These are phyloP conservation scores for Hirtodrosophila trivittata DNA, from an alignment of 2,888 invertebrate genomes.

Conservation along the genomic window DNA sequence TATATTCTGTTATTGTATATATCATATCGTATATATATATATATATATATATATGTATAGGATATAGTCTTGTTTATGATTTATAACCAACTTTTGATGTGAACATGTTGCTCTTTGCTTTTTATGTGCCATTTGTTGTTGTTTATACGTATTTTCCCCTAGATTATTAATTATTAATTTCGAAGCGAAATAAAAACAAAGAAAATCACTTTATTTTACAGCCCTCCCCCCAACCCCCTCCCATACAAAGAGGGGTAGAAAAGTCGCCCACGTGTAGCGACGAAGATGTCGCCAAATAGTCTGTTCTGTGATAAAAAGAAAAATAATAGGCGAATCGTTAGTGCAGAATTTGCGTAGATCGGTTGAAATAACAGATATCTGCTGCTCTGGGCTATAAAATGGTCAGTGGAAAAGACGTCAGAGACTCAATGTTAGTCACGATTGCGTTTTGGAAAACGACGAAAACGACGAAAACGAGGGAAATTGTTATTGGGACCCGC, in stretches of 20 bases:
- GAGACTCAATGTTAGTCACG: conserved; percentile 61
- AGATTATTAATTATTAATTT: conserved; percentile 65
- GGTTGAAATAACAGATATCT: conserved; percentile 4
- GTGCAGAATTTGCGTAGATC: background rate
- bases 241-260: background rate
- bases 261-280: conserved; percentile 28
- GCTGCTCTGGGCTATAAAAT: no score
- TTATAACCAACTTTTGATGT: conserved; percentile 72
- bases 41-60: conserved; percentile 24
- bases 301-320: conserved; percentile 37
- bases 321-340: conserved; percentile 1
- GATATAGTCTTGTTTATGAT: conserved; percentile 61
- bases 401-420: conserved; percentile 63
- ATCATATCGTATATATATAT: conserved; percentile 1
- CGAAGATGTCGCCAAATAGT: conserved; percentile 66
- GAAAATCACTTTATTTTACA: conserved; percentile 63
- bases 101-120: conserved; percentile 54
- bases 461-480: conserved; percentile 12
- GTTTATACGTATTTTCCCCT: background rate
- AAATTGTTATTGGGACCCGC: conserved; percentile 30
- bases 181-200: conserved; percentile 50
- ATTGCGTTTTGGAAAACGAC: conserved; percentile 28
- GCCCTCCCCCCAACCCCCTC: conserved; percentile 21
- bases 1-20: conserved; percentile 12
- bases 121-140: conserved; percentile 62